These are phyloP conservation scores for Cyanistes caeruleus DNA, from an alignment of 2,113 vertebrate species.

Conservation along the genomic window DNA sequence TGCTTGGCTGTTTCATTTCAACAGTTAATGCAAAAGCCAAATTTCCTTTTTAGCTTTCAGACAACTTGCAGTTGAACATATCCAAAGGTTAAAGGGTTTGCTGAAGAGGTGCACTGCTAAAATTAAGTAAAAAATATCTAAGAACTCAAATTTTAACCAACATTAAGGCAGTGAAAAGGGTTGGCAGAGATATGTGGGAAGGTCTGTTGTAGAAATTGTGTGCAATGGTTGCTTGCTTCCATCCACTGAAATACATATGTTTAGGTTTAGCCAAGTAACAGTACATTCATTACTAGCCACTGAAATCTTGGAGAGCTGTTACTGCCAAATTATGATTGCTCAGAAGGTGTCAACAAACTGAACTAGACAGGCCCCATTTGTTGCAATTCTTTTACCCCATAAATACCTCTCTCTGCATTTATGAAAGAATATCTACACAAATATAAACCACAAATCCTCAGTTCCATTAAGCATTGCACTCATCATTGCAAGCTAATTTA, in stretches of 20 bases:
- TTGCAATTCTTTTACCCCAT: not conserved
- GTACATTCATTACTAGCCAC: not conserved
- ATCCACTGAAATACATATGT: not conserved
- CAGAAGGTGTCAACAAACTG: not conserved
- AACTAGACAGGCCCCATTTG: not conserved
- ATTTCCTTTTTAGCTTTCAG: not conserved
- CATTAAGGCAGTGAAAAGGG: not conserved
- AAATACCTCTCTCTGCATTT: not conserved
- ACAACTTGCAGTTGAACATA: not conserved
- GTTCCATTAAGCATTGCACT: not conserved
- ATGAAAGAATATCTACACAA: not conserved
- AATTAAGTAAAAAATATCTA: not conserved
- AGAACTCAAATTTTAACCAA: not conserved
- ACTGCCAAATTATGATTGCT: not conserved
- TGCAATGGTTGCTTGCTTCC: not conserved
- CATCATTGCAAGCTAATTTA: not conserved
- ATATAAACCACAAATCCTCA: not conserved
- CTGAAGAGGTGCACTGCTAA: not conserved
- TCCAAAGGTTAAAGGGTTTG: not conserved
- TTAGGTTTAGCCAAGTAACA: not conserved
- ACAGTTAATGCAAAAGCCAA: not conserved
- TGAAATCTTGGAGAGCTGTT: not conserved
- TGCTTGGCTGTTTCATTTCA: slow-evolving; percentile 22
- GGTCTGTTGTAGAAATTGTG: not conserved
- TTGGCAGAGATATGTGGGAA: not conserved